Percentiles rank a stretch among this genome's conserved stretches.
These are phyloP conservation scores for Bothrops jararaca DNA, from an alignment of 2,113 vertebrate genomes.

Conservation along the genomic window DNA sequence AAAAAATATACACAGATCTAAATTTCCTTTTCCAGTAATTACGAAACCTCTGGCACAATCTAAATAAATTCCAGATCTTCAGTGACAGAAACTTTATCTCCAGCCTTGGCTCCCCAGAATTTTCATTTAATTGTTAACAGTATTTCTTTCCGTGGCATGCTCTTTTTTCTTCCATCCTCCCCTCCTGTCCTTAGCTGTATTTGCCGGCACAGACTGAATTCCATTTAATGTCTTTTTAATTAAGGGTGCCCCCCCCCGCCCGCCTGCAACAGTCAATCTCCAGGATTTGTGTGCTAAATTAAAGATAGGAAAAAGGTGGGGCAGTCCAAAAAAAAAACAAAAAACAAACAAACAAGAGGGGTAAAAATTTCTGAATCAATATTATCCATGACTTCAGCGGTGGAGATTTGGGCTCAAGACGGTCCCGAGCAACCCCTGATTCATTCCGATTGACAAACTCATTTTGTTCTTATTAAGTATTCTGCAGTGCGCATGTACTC, in stretches of 20 bases:
- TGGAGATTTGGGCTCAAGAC: background rate
- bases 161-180: background rate
- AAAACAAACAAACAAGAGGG: no score
- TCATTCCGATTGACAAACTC: background rate
- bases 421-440: background rate
- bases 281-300: background rate
- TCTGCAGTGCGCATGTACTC: background rate
- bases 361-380: background rate
- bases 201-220: fast-evolving
- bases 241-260: background rate
- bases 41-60: background rate
- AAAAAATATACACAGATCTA: background rate
- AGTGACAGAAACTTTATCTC: background rate
- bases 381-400: fast-evolving
- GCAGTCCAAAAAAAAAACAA: no score
- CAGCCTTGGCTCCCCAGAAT: background rate
- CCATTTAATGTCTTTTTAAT: constrained; percentile 3
- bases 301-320: background rate
- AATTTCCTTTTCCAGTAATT: background rate
- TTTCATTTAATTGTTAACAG: constrained; percentile 8
- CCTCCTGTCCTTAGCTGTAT: background rate
- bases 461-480: fast-evolving
- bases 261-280: fast-evolving
- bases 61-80: background rate
- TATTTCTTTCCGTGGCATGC: background rate